Evolutionary conservation across 2,113 vertebrate species (phyloP).

Genomic region (Pseudopipra pipra): DNA sequence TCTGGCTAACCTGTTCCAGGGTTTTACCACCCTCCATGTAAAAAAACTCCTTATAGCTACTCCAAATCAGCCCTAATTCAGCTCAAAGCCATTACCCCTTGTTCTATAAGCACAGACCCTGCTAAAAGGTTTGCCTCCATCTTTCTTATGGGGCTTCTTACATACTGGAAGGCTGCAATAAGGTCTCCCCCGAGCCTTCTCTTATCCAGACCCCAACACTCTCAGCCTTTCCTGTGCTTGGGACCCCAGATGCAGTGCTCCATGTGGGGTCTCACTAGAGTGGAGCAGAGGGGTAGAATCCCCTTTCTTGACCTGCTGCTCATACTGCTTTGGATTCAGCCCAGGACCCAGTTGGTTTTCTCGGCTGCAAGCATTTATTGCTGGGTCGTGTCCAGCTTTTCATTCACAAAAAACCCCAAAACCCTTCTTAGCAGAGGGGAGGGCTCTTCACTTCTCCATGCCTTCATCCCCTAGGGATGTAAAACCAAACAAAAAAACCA

Average conservation of each 20-base stretch:
- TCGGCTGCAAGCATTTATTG: not conserved
- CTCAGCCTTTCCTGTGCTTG: not conserved
- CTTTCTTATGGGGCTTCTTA: not conserved
- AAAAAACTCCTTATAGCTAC: not conserved
- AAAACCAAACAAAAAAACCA: not conserved
- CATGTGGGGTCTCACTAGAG: not conserved
- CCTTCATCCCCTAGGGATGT: not conserved
- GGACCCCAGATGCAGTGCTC: too few relatives aligned
- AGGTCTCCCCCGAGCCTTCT: not conserved
- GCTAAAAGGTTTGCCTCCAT: not conserved
- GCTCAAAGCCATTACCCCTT: not conserved
- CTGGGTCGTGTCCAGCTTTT: not conserved
- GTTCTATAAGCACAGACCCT: not conserved
- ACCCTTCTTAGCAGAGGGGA: not conserved
- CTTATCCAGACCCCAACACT: not conserved
- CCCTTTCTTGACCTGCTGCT: not conserved
- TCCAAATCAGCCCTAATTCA: not conserved
- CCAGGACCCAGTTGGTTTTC: not conserved
- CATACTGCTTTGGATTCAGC: fast-evolving
- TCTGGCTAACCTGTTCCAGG: not conserved
- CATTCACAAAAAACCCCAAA: not conserved
- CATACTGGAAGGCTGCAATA: not conserved
- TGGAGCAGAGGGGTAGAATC: not conserved
- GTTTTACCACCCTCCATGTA: fast-evolving
- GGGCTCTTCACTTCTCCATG: not conserved